Conservation (phyloP, 2,888 invertebrate species). For the Meganola albula region DNA sequence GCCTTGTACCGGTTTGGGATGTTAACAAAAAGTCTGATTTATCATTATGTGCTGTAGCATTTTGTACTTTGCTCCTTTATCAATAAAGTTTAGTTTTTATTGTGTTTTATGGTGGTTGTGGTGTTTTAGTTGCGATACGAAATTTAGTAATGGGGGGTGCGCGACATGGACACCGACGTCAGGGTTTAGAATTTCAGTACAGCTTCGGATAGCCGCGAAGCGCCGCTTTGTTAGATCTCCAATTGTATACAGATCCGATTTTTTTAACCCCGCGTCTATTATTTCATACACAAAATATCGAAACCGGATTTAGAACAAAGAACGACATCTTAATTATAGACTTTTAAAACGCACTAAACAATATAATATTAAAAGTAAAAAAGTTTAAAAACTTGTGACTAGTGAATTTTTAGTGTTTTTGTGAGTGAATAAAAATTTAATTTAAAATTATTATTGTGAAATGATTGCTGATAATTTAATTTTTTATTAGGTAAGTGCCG, state of each 20-base stretch:
- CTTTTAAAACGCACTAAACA: conserved; percentile 29
- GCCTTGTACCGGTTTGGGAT: conserved; percentile 57
- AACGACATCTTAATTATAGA: conserved; percentile 26
- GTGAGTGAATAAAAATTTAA: conserved; percentile 26
- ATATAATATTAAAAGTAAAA: conserved; percentile 37
- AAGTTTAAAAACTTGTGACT: conserved; percentile 26
- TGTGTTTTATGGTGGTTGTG: conserved; percentile 18
- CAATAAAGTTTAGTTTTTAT: conserved; percentile 15
- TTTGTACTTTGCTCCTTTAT: conserved; percentile 14
- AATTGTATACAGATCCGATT: conserved; percentile 70
- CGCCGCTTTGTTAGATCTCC: conserved; percentile 71
- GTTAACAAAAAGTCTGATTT: conserved; percentile 35
- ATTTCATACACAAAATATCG: conserved; percentile 28
- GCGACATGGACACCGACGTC: conserved; percentile 74
- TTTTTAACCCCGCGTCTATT: conserved; percentile 51
- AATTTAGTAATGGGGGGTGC: conserved; percentile 77
- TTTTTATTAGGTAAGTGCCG: conserved; percentile 65
- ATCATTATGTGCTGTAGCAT: conserved; percentile 17
- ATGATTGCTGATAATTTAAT: conserved; percentile 35
- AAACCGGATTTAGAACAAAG: conserved; percentile 34
- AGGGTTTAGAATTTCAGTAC: conserved; percentile 77
- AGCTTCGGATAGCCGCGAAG: conserved; percentile 76
- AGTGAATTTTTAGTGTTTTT: conserved; percentile 39
- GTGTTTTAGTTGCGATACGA: conserved; percentile 42
- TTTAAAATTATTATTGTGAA: conserved; percentile 24